A percentile compares a stretch with the other conserved stretches of the same genome.
These are phyloP conservation scores for Solea senegalensis DNA, from an alignment of 2,113 vertebrate genomes.

Conservation along the genomic window DNA sequence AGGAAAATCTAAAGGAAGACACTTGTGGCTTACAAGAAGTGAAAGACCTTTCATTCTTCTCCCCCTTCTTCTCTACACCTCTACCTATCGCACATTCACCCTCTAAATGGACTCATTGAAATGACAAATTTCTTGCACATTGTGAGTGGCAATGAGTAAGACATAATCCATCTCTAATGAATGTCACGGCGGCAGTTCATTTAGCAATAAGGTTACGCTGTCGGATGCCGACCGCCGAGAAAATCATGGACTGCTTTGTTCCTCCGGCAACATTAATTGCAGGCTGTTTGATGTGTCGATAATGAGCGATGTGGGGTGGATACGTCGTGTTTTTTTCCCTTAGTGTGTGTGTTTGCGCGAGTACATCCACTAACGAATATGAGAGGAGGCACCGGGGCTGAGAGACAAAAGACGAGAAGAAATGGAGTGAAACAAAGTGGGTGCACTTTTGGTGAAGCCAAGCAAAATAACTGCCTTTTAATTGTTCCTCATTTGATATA, in stretches of 20 bases:
- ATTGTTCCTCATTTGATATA: constrained; percentile 43
- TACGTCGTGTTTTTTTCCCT: not conserved
- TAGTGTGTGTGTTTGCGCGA: not conserved
- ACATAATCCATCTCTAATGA: constrained; percentile 65
- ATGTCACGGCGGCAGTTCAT: constrained; percentile 66
- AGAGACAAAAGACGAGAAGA: not conserved
- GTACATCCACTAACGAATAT: not conserved
- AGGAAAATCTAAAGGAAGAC: constrained; percentile 3
- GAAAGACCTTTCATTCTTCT: not conserved
- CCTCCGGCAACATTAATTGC: constrained; percentile 43
- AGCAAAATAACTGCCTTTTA: not conserved
- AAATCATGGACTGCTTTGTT: constrained; percentile 39
- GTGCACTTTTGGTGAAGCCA: not conserved
- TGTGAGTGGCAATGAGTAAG: constrained; percentile 56
- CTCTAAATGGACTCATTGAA: constrained; percentile 60
- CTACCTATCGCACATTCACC: constrained; percentile 42
- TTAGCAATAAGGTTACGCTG: constrained; percentile 54
- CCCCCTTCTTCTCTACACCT: constrained; percentile 1
- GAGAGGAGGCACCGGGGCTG: not conserved
- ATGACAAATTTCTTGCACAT: constrained; percentile 61
- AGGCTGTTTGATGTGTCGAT: constrained; percentile 46
- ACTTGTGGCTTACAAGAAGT: not conserved
- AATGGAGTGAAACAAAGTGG: not conserved
- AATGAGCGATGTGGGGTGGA: constrained; percentile 37
- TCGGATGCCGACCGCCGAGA: constrained; percentile 1